phyloP scores from a whole-genome alignment of 2,797 vertebrate genomes.

The Coilia nasus region DNA sequence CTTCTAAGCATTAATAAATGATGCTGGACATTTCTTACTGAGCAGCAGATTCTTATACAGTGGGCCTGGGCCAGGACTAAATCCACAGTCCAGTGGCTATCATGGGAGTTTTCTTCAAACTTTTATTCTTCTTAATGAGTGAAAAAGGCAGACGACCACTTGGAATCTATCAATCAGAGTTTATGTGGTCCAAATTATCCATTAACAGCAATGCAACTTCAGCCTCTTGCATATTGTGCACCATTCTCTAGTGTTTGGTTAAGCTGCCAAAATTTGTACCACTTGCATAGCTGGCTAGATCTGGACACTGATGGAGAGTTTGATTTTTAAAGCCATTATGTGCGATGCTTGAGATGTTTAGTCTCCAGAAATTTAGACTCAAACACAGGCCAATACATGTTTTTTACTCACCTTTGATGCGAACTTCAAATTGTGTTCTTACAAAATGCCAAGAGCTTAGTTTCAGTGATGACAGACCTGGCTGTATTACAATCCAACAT shows the following conservation, averaged over 20 bases:
- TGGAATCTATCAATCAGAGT: conserved; percentile 1
- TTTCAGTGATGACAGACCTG: too few relatives aligned
- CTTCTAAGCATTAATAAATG: conserved; percentile 59
- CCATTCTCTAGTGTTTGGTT: not conserved
- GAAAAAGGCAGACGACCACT: conserved; percentile 26
- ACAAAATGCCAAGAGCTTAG: too few relatives aligned
- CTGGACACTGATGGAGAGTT: not conserved
- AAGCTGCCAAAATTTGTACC: not conserved
- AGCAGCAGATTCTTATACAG: not conserved
- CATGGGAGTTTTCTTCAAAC: conserved; percentile 27
- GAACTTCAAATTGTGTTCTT: too few relatives aligned
- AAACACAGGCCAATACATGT: not conserved
- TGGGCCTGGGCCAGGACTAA: not conserved
- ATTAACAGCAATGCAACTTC: not conserved
- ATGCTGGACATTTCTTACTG: conserved; percentile 32
- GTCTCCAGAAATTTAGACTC: not conserved
- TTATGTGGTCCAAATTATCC: not conserved
- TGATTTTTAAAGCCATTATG: not conserved
- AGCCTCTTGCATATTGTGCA: not conserved
- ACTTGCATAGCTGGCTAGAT: not conserved
- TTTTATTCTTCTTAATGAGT: conserved; percentile 42
- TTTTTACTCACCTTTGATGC: too few relatives aligned
- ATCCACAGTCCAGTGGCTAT: not conserved
- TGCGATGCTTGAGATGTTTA: not conserved
- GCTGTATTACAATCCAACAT: too few relatives aligned